These are phyloP conservation scores for Synergus gifuensis DNA, from an alignment of 2,888 invertebrate species.

Conservation along the genomic window DNA sequence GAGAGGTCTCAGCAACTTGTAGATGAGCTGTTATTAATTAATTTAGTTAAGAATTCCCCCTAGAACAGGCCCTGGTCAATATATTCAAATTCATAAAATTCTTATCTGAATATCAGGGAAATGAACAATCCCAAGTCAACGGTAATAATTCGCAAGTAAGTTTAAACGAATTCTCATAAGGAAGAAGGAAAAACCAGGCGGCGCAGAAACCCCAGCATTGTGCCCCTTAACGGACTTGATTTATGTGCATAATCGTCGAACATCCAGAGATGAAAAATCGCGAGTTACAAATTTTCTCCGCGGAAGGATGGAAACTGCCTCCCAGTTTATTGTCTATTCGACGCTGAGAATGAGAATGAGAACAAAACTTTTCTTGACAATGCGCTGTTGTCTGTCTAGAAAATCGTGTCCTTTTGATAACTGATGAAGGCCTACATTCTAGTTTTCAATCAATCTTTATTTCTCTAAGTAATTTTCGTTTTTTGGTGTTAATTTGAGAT, in stretches of 20 bases:
- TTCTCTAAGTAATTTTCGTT: too few species aligned
- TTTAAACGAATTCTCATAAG: conserved; percentile 29
- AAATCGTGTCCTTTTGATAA: background rate
- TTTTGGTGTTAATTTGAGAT: too few species aligned
- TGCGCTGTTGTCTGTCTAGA: background rate
- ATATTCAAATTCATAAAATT: conserved; percentile 30
- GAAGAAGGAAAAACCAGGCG: conserved; percentile 10
- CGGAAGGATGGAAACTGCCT: background rate
- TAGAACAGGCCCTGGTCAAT: background rate
- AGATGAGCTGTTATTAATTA: background rate
- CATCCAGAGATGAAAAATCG: conserved; percentile 26
- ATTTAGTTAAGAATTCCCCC: background rate
- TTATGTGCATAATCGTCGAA: conserved; percentile 40
- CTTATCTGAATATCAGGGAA: conserved; percentile 8
- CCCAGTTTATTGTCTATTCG: conserved; percentile 5
- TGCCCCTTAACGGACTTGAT: conserved; percentile 22
- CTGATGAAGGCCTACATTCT: background rate
- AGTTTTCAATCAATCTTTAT: too few species aligned
- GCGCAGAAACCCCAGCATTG: conserved; percentile 25
- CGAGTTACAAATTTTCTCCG: conserved; percentile 24
- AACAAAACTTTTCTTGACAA: conserved; percentile 2
- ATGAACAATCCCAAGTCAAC: background rate
- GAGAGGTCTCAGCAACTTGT: background rate
- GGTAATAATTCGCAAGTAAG: conserved; percentile 23
- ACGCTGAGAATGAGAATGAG: background rate